A percentile compares a stretch with the other conserved stretches of the same genome.
phyloP scores from a whole-genome alignment of 1,140 invertebrate genomes.

The Manduca sexta region DNA sequence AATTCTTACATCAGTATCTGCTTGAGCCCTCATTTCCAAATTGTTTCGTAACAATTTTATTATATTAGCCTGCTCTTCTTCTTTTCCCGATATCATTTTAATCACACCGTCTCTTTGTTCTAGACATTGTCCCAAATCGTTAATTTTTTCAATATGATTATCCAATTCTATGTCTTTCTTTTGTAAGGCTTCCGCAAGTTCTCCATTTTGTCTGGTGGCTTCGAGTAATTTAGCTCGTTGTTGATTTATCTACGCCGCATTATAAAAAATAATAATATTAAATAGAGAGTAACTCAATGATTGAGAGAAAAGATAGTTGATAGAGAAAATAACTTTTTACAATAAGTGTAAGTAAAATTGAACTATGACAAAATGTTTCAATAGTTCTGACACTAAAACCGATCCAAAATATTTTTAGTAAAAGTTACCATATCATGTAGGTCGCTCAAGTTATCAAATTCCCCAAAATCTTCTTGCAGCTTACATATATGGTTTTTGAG shows the following conservation, averaged over 20 bases:
- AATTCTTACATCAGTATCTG: slow-evolving; percentile 32
- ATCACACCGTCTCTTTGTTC: slow-evolving; percentile 39
- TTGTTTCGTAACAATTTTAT: slow-evolving; percentile 42
- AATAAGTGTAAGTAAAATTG: no score
- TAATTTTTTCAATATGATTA: slow-evolving; percentile 18
- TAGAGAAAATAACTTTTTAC: no score
- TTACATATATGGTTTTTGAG: slow-evolving; percentile 40
- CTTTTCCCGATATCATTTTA: slow-evolving; percentile 42
- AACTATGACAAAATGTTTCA: no score
- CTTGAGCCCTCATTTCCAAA: slow-evolving; percentile 33
- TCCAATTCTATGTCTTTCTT: slow-evolving; percentile 39
- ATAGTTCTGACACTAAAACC: background rate
- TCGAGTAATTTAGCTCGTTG: slow-evolving; percentile 37
- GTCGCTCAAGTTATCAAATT: slow-evolving; percentile 38
- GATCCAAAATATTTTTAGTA: background rate
- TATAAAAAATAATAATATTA: no score
- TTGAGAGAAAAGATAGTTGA: no score
- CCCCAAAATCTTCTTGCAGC: slow-evolving; percentile 45
- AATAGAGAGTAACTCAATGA: no score
- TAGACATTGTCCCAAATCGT: slow-evolving; percentile 31
- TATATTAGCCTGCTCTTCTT: slow-evolving; percentile 49
- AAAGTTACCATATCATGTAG: slow-evolving; percentile 40
- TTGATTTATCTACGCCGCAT: slow-evolving; percentile 26
- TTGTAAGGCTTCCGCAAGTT: slow-evolving; percentile 32
- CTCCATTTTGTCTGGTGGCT: slow-evolving; percentile 29